Conservation (phyloP, 2,888 invertebrate species). For the Dryocosmus kuriphilus region DNA sequence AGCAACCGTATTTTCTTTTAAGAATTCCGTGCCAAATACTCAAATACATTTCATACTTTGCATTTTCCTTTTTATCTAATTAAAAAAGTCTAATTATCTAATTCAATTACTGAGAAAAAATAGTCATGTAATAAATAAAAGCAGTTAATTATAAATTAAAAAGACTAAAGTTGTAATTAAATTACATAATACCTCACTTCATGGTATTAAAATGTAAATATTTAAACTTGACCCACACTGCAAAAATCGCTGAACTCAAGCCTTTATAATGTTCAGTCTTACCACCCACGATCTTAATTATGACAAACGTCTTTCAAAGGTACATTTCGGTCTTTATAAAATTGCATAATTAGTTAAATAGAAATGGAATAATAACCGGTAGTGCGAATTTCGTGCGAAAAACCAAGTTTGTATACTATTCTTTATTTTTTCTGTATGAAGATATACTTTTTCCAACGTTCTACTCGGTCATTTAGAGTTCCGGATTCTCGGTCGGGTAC, state of each 20-base stretch:
- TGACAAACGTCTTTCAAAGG: constrained; percentile 29
- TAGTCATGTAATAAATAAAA: not conserved
- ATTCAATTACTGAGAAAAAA: no score
- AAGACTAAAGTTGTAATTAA: not conserved
- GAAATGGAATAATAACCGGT: not conserved
- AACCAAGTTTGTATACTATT: not conserved
- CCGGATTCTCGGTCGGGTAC: constrained; percentile 57
- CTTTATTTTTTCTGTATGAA: not conserved
- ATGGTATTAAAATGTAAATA: not conserved
- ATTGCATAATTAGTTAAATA: constrained; percentile 26
- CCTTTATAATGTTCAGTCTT: not conserved
- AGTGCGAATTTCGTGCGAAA: constrained; percentile 10
- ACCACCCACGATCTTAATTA: constrained; percentile 25
- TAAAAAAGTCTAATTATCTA: no score
- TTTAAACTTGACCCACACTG: not conserved
- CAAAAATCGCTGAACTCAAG: not conserved
- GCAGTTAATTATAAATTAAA: not conserved
- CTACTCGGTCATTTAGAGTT: constrained; percentile 44
- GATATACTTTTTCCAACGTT: constrained; percentile 12
- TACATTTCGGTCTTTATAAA: not conserved
- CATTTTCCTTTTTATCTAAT: not conserved
- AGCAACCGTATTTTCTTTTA: constrained; percentile 15
- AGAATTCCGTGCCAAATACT: not conserved
- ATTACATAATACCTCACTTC: not conserved
- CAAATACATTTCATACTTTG: not conserved